Evolutionary conservation across 2,888 invertebrate species (phyloP).

Genomic region (Scaeva pyrastri): DNA sequence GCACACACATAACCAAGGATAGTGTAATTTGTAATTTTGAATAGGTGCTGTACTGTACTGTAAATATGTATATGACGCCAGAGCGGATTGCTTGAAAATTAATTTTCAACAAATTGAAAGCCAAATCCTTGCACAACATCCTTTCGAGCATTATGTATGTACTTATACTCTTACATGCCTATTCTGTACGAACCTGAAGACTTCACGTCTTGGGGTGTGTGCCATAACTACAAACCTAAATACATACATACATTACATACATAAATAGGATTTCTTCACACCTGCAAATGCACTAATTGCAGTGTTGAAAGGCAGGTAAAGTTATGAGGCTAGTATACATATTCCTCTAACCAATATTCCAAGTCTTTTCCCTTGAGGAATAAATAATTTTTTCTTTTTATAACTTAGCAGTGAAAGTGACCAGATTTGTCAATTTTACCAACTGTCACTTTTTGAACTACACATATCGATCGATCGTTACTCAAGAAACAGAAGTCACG

Average conservation of each 20-base stretch:
- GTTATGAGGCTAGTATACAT: constrained; percentile 43
- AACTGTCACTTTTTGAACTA: too few relatives aligned
- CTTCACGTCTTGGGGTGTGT: background rate
- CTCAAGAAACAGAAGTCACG: too few relatives aligned
- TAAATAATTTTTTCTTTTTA: constrained; percentile 4
- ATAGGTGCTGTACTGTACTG: background rate
- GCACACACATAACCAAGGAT: constrained; percentile 35
- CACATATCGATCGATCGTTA: too few relatives aligned
- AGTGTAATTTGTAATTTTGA: constrained; percentile 41
- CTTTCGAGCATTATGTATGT: background rate
- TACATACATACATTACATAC: too few relatives aligned
- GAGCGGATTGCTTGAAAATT: constrained; percentile 34
- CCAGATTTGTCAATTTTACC: background rate
- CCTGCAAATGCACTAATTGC: constrained; percentile 50
- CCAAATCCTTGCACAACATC: constrained; percentile 22
- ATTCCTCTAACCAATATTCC: background rate
- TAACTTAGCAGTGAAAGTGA: background rate
- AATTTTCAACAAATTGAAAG: constrained; percentile 53
- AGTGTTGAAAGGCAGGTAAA: constrained; percentile 39
- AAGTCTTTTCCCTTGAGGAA: background rate
- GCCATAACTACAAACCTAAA: too few relatives aligned
- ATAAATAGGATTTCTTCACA: constrained; percentile 19
- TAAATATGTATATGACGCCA: background rate
- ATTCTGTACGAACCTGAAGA: background rate
- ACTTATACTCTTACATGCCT: background rate